Base-by-base conservation (phyloP, 1,140 invertebrate genomes). In the Conus ventricosus region DNA sequence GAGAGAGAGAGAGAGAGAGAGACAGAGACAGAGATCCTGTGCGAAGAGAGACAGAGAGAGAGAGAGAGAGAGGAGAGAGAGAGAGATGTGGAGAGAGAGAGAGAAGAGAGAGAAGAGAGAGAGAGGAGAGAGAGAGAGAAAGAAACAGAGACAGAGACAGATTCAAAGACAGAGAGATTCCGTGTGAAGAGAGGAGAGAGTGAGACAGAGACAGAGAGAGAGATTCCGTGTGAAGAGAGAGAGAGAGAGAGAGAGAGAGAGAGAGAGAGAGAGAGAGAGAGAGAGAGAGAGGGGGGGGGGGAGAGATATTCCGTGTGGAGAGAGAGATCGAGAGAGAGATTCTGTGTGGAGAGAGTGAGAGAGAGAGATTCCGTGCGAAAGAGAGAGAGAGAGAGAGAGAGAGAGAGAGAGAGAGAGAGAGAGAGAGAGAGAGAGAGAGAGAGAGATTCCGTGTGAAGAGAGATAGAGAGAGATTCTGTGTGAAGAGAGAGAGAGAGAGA, bases 231-330 rank as follows among this genome's bases (percentile, higher is more conserved):
- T n/a, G n/a, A n/a, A n/a, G n/a, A 85, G 54, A 85, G n/a, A 63
- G 54, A 63, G 20, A 85, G 84, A 57, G n/a, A 67, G 84, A 67
- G 54, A 63, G n/a, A 67, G n/a, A n/a, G n/a, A 63, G n/a, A 85
- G 84, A 63, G 54, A 67, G 84, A 53, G n/a, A 25, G 60, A 25
- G n/a, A 85, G 54, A 85, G 51, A 63, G 60, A 85, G n/a, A 63
- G 54, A 57, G 60, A 67, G 60, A 85, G 84, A 85, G 54, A 54
- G 54, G 7, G 84, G 54, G 57, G 27, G 67, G 25, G 54, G 27
- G 55, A 25, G 60, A 63, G 60, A 63, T 11, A 63, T 13, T 25
- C 39, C 27, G 25, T 25, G 13, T 60, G 53, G 17, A 76, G 25
- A 78, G 27, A 39, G 67, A 54, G 27, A 87, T 7, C 27, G 54